Percentiles rank a stretch among this genome's conserved stretches.
phyloP scores from a whole-genome alignment of 2,888 invertebrate species.

The Hybos culiciformis region DNA sequence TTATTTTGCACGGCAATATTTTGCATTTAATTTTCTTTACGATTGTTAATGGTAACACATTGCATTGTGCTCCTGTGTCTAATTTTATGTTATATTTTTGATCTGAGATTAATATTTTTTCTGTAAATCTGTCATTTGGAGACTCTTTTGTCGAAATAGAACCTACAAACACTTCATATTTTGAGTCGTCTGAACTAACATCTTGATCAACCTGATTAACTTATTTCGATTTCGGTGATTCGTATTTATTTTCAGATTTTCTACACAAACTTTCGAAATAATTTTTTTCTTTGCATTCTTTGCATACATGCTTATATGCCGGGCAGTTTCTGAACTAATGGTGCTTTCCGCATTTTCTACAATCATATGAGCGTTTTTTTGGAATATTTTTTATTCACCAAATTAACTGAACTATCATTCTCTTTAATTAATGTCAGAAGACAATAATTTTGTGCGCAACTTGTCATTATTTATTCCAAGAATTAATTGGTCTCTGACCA shows the following conservation, averaged over 20 bases:
- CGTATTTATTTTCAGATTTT: not conserved
- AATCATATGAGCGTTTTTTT: not conserved
- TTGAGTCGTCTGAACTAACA: too few species aligned
- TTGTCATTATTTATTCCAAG: constrained; percentile 8
- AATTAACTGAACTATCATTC: not conserved
- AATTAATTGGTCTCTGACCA: constrained; percentile 12
- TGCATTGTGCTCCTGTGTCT: constrained; percentile 1
- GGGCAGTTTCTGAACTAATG: not conserved
- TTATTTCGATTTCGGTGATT: too few species aligned
- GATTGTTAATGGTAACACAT: not conserved
- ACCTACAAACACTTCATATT: too few species aligned
- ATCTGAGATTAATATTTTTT: not conserved
- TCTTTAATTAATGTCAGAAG: constrained; percentile 3
- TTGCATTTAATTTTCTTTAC: not conserved
- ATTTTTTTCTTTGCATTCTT: constrained; percentile 1
- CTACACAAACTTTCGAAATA: constrained; percentile 1
- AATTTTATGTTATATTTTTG: not conserved
- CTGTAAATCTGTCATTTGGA: not conserved
- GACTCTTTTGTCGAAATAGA: too few species aligned
- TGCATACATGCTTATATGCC: not conserved
- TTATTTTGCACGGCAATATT: not conserved
- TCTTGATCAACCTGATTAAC: too few species aligned
- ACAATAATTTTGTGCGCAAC: constrained; percentile 10
- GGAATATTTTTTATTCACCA: not conserved
- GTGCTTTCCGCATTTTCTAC: not conserved